Evolutionary conservation across 2,888 invertebrate genomes (phyloP), one percentile per base, ranked within the genome.

Genomic region (Peribatodes rhomboidaria): DNA sequence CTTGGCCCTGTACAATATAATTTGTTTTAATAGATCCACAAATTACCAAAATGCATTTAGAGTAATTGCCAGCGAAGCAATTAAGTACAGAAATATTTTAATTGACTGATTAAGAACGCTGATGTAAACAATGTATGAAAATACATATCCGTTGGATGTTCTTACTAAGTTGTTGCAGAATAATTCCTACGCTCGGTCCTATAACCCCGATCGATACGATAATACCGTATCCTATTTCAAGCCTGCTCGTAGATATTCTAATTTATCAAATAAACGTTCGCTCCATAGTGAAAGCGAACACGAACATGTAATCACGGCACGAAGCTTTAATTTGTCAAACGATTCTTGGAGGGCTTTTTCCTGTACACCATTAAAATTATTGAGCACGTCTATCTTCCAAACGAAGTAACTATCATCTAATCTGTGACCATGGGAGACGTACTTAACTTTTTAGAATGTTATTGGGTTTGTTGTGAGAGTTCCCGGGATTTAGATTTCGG

Each of bases 241-340:
- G 39, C 46, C 37, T 54, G 53, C 44, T 57, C 63, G 54, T 61
- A 60, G 66, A 61, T 70, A 69, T 71, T 63, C 67, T 69, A 67
- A 75, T 73, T 79, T 79, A 75, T 77, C 77, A 78, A 80, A 79
- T 80, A 82, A 84, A 80, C 81, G 76, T 77, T 76, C 78, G 77
- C 78, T 81, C 77, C 72, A 71, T 68, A 78, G 78, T 77, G 81
- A 81, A 83, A 85, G 84, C 84, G 81, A 78, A 76, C 72, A 72
- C 65, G 68, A 74, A 72, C 72, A 69, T 71, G 67, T 77, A 75
- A 77, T 77, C 77, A 76, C 71, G 75, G 73, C 73, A 76, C 77
- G 76, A 77, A 74, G 75, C 76, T 74, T 79, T 80, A 78, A 82
- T 82, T 79, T 80, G 77, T 81, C 81, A 80, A 80, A 76, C 76